Percentiles rank a stretch among this genome's conserved stretches.
Evolutionary conservation across 1,140 invertebrate genomes (phyloP).

Genomic region (Onthophagus taurus): DNA sequence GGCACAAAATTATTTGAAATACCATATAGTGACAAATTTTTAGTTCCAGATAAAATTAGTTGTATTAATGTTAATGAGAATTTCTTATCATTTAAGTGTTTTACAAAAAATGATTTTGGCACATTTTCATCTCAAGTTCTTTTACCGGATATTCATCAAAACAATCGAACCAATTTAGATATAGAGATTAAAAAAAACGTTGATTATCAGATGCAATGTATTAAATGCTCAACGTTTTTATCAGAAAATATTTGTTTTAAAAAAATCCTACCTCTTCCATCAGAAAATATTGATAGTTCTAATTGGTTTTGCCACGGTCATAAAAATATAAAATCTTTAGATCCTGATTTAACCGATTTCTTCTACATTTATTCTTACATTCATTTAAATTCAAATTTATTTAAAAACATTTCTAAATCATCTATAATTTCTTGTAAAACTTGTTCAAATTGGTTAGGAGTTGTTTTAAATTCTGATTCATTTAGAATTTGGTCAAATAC

Average conservation of each 20-base stretch:
- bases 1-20: conserved; percentile 27
- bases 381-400: conserved; percentile 36
- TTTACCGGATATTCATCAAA: conserved; percentile 23
- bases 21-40: conserved; percentile 40
- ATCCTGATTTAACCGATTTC: conserved; percentile 40
- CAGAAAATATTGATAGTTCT: conserved; percentile 42
- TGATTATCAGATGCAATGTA: conserved; percentile 38
- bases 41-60: conserved; percentile 21
- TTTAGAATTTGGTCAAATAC: conserved; percentile 32
- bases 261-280: conserved; percentile 45
- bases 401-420: conserved; percentile 38
- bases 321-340: conserved; percentile 28
- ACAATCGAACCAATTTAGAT: conserved; percentile 15
- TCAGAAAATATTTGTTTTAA: conserved; percentile 35
- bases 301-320: conserved; percentile 49
- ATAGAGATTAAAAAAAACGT: conserved; percentile 28
- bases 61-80: conserved; percentile 26
- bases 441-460: conserved; percentile 44
- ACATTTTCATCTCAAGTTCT: conserved; percentile 45
- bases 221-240: conserved; percentile 42
- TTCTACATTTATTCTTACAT: conserved; percentile 43
- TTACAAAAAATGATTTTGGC: conserved; percentile 29
- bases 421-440: conserved; percentile 43
- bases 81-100: conserved; percentile 28
- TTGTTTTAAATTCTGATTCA: conserved; percentile 16